A percentile compares a stretch with the other conserved stretches of the same genome.
Conservation (phyloP, 2,888 invertebrate species). For the Eristalinus sepulchralis region DNA sequence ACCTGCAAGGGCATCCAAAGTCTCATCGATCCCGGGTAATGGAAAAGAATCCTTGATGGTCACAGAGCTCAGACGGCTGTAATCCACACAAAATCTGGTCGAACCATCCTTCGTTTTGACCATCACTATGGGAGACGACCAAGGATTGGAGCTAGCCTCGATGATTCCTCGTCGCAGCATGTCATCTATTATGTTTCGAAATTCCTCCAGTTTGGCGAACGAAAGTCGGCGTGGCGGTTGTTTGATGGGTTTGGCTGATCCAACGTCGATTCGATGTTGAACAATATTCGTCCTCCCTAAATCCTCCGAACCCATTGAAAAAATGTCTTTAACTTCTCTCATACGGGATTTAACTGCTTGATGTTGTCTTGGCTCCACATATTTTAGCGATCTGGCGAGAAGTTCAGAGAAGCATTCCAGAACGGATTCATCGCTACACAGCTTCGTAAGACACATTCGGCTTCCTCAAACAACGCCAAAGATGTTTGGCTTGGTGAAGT, state of each 20-base stretch:
- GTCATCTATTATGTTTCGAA: slow-evolving; percentile 15
- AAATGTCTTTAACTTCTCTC: slow-evolving; percentile 18
- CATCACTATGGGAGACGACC: slow-evolving; percentile 5
- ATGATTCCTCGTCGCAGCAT: slow-evolving; percentile 27
- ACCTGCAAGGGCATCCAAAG: slow-evolving; percentile 66
- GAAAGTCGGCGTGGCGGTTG: slow-evolving; percentile 26
- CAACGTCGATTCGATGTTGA: slow-evolving; percentile 16
- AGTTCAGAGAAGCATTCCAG: background rate
- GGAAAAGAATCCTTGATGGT: slow-evolving; percentile 27
- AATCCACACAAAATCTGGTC: slow-evolving; percentile 8
- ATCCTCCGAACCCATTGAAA: slow-evolving; percentile 4
- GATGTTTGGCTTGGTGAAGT: background rate
- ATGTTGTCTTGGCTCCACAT: slow-evolving; percentile 11
- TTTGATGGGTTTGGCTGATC: slow-evolving; percentile 3
- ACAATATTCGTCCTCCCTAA: slow-evolving; percentile 25
- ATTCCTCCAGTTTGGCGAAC: slow-evolving; percentile 25
- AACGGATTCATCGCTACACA: background rate
- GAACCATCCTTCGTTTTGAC: slow-evolving; percentile 15
- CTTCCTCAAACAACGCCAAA: slow-evolving; percentile 7
- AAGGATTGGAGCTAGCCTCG: background rate
- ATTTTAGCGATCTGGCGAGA: background rate
- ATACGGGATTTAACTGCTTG: background rate
- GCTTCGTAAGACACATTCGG: background rate
- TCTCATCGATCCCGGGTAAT: slow-evolving; percentile 57
- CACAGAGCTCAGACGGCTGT: slow-evolving; percentile 4